Base-by-base conservation (phyloP, 1,140 invertebrate genomes). In the Steinernema khuongi region DNA sequence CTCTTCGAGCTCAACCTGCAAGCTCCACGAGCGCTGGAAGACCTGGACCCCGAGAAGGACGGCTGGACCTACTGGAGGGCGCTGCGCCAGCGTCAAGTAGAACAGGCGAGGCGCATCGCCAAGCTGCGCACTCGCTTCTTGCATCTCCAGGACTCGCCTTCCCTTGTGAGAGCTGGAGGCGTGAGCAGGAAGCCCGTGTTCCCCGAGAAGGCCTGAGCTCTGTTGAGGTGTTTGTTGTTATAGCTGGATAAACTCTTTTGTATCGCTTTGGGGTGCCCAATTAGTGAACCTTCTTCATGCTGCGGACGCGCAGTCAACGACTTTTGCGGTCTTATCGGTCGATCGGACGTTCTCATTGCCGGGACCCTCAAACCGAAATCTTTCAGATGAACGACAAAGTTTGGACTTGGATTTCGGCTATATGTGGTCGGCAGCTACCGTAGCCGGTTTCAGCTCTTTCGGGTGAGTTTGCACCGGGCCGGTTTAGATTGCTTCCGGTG, bases 51-150 rank as follows among this genome's bases (percentile, higher is more conserved):
- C 0, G 77, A 74, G 18, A 74, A 41, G 18, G 76, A 77, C 50
- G 76, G 76, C 31, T 78, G 77, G 77, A 4, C 31, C 32, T 78
- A 78, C 70, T 78, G 76, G 76, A 60, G 76, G 32, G 68, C 75
- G 7, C 43, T 78, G 31, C 32, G 76, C 32, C 67, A 74, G 28
- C 19, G 77, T 19, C 77, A 78, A 70, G 69, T 74, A 31, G 75
- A 78, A 17, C 77, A 78, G 31, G 71, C 73, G 33, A 31, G 66
- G 17, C 76, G 77, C 33, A 74, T 77, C 31, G 50, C 73, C 29
- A 78, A 78, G 66, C 60, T 78, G 31, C 76, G 75, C 33, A 78
- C 76, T 1, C 22, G 43, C 2, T 78, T 76, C 74, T 50, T 78
- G 22, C 74, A 78, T 69, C 43, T 78, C 28, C 76, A 78, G 33